Base-by-base conservation (phyloP, 2,888 invertebrate species). In the Eurytoma californica region DNA sequence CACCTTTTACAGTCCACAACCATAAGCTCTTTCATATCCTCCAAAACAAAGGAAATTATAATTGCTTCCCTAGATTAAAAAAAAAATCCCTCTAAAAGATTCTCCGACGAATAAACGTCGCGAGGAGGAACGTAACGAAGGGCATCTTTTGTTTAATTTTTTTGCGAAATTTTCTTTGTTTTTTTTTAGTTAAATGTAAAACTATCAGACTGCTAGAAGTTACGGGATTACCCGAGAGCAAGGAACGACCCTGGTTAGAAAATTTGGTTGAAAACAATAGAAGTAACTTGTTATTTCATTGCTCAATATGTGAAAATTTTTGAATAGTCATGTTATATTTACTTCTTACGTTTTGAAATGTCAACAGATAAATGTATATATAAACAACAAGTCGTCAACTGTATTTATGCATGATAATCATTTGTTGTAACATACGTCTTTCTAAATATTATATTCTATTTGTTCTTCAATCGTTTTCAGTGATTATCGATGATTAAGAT, bases 121-220 rank as follows among this genome's bases (percentile, higher is more conserved):
- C 20, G 61, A 82, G 72, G 66, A 80, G 82, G 82, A 82, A 82
- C 80, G 66, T 77, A 80, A 77, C 24, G 65, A 74, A 80, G 79
- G 69, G 63, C 66, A 28, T 72, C 67, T 74, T 65, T 74, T 63
- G 13, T 77, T 77, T 72, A 75, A 1, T 60, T 47, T 66, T 49
- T 28, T 68, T 68, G 39, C 9, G 13, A 74, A 30, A 60, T 77
- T 66, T 69, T 70, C 55, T 77, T 51, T 69, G 55, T 65, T 28
- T 39, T 63, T 66, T 69, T 61, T 53, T 51, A 69, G 53, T 76
- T 76, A 79, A 75, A 55, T 66, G 49, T 69, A 77, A 79, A 81
- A 77, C 79, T 81, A 73, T 81, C 70, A 77, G 79, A 79, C 72
- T 79, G 67, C 72, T 74, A 81, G 72, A 72, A 78, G 67, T 72